Base-by-base conservation (phyloP, 92 coral and sea anemone genomes). In the Palythoa grandis region DNA sequence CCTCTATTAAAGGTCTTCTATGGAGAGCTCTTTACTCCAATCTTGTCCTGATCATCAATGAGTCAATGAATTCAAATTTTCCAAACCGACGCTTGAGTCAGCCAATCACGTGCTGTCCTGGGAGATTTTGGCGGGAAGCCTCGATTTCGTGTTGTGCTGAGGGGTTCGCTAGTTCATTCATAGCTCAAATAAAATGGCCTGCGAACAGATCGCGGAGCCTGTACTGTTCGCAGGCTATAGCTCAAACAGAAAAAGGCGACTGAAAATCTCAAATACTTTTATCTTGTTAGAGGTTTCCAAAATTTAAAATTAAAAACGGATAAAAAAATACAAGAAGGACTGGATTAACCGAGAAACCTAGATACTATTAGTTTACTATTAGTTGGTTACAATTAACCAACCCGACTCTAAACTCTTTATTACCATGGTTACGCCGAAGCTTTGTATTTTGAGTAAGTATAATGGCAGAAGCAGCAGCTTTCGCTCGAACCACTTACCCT, bases 401-500 rank as follows among this genome's bases (percentile, higher is more conserved):
- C 57, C 47, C n/a, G 48, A 12, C 60, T 19, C 16, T 29, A 2
- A 47, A 40, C 85, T 38, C 25, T 43, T 8, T 25, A 80, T 80
- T 67, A 39, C 85, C 85, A 80, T 80, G 66, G 85, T 80, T 66
- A 80, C 85, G 74, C 74, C 75, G 56, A 66, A 66, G 75, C 85
- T 80, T 80, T 61, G 22, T 57, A 43, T 7, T 14, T 37, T 29
- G 3, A 40, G 85, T 43, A 65, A 14, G 3, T 38, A 80, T 11
- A 47, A 80, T 80, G 85, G 85, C 83, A 22, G 83, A 67, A 54
- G 85, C 74, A 5, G 72, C 72, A 65, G 38, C 74, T 15, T 80
- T 80, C 72, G 85, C 74, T 80, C 85, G 74, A 9, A 73, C 57
- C 16, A 80, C 85, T 87, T 94, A 94, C 82, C 98, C 98, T 0